These are phyloP conservation scores for Microcebus jonahi DNA, from an alignment of 2,113 vertebrate genomes.

Conservation along the genomic window DNA sequence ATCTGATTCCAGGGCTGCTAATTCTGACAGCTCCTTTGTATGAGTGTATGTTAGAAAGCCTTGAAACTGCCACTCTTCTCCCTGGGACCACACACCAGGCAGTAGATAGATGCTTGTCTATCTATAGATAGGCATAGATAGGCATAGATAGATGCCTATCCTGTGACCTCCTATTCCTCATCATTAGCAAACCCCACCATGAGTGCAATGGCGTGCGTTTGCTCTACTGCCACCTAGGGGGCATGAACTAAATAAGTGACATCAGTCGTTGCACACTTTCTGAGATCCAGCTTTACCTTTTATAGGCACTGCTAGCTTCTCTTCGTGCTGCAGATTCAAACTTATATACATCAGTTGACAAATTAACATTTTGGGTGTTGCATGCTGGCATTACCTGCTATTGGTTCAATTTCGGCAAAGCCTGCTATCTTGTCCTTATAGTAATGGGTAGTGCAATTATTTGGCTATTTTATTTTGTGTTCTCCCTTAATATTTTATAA, in stretches of 20 bases:
- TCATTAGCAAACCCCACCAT: background rate
- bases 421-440: conserved; percentile 7
- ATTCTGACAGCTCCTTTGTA: background rate
- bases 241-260: background rate
- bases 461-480: conserved; percentile 37
- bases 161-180: background rate
- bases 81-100: background rate
- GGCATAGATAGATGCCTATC: background rate
- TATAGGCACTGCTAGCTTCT: background rate
- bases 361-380: background rate
- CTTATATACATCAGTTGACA: background rate
- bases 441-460: background rate
- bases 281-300: background rate
- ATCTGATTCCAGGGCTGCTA: too few species aligned
- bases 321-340: background rate
- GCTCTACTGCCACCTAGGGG: background rate
- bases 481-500: conserved; percentile 60
- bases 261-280: background rate
- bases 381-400: background rate
- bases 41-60: background rate
- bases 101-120: too few species aligned
- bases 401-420: background rate
- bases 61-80: background rate
- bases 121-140: background rate
- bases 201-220: background rate